phyloP scores from a whole-genome alignment of 2,797 vertebrate species.

The Rhincodon typus region DNA sequence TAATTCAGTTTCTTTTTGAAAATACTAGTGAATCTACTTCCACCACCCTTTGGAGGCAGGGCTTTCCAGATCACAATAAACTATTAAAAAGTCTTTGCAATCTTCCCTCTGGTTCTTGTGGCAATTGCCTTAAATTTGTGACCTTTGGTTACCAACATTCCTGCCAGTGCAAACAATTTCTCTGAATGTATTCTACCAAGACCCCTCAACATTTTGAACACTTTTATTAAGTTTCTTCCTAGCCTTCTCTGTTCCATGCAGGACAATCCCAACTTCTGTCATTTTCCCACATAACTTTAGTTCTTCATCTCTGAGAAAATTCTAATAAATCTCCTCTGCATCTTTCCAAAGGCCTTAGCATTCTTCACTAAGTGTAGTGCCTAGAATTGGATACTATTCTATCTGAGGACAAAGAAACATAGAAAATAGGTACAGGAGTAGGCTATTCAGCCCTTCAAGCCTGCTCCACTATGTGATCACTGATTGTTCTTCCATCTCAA shows the following conservation, averaged over 20 bases:
- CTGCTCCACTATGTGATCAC: too few species aligned
- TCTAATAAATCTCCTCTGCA: not conserved
- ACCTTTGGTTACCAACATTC: not conserved
- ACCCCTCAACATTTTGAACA: not conserved
- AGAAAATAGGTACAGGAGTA: too few species aligned
- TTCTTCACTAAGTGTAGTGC: not conserved
- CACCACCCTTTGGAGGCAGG: not conserved
- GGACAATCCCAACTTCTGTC: not conserved
- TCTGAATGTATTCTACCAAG: not conserved
- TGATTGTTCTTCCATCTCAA: too few species aligned
- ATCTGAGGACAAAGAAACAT: not conserved
- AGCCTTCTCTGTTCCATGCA: not conserved
- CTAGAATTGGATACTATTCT: not conserved
- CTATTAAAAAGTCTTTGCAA: not conserved
- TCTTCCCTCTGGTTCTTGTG: not conserved
- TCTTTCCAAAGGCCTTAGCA: not conserved
- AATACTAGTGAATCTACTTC: not conserved
- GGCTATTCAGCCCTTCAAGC: too few species aligned
- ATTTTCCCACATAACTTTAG: not conserved
- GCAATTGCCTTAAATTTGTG: not conserved
- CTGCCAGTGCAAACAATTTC: not conserved
- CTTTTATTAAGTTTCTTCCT: not conserved
- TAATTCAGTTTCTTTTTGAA: not conserved
- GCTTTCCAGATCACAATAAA: not conserved
- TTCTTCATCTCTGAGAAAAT: not conserved